Percentiles rank a stretch among this genome's conserved stretches.
Conservation (phyloP, 2,888 invertebrate genomes). For the Anaspis maculata region DNA sequence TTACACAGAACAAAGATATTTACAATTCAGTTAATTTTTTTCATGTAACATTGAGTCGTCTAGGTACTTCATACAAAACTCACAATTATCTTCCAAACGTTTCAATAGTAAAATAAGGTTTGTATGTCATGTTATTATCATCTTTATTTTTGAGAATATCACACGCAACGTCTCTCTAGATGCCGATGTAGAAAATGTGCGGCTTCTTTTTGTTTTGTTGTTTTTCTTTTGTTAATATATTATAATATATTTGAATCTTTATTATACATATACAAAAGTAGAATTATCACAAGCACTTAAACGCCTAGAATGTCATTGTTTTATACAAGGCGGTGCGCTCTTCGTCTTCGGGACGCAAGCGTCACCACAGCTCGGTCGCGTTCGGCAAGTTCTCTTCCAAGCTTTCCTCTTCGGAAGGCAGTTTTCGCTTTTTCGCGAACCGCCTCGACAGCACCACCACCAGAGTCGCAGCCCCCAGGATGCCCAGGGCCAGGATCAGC, state of each 20-base stretch:
- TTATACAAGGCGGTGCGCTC: slow-evolving; percentile 43
- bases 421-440: slow-evolving; percentile 31
- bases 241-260: too few relatives aligned
- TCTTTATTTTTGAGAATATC: slow-evolving; percentile 22
- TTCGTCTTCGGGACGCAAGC: slow-evolving; percentile 47
- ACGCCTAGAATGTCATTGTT: slow-evolving; percentile 14
- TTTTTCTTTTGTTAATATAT: too few relatives aligned
- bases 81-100: too few relatives aligned
- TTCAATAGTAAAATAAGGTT: too few relatives aligned
- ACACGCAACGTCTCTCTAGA: slow-evolving; percentile 4
- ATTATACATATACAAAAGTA: slow-evolving; percentile 24
- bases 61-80: too few relatives aligned
- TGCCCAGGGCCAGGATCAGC: slow-evolving; percentile 49
- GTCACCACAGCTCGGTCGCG: slow-evolving; percentile 65
- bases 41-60: too few relatives aligned
- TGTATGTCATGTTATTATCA: too few relatives aligned
- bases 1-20: slow-evolving; percentile 24
- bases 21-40: too few relatives aligned
- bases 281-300: slow-evolving; percentile 24
- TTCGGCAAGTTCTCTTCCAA: slow-evolving; percentile 53
- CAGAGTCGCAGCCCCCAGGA: slow-evolving; percentile 49
- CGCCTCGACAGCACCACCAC: slow-evolving; percentile 43
- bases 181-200: slow-evolving; percentile 27
- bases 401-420: slow-evolving; percentile 48
- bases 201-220: too few relatives aligned